phyloP scores from a whole-genome alignment of 2,888 invertebrate genomes.

The Odontocolon sp. region DNA sequence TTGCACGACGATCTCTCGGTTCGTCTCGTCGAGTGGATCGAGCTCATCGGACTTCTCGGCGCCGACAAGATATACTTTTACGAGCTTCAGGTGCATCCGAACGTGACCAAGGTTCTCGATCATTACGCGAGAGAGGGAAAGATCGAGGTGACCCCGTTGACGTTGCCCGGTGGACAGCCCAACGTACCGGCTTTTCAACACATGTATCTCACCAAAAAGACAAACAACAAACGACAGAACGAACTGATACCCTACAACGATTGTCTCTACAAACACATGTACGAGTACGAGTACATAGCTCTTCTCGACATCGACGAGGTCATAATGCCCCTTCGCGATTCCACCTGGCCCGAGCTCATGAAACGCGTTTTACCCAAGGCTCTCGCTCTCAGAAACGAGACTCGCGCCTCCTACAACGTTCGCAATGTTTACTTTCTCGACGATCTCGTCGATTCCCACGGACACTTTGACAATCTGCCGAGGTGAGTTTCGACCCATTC shows the following conservation, averaged over 20 bases:
- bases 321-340: conserved; percentile 92
- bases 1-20: conserved; percentile 95
- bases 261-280: conserved; percentile 95
- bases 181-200: conserved; percentile 94
- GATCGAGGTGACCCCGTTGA: conserved; percentile 90
- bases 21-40: conserved; percentile 96
- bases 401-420: conserved; percentile 92
- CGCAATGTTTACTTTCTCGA: conserved; percentile 96
- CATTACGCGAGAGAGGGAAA: conserved; percentile 86
- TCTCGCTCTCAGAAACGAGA: conserved; percentile 85
- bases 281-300: conserved; percentile 94
- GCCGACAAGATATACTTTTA: conserved; percentile 95
- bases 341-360: conserved; percentile 90
- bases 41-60: conserved; percentile 91
- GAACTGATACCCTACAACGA: conserved; percentile 98
- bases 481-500: conserved; percentile 75
- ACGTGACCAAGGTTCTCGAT: conserved; percentile 91
- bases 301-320: conserved; percentile 97
- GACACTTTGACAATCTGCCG: conserved; percentile 90
- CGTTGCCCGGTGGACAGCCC: conserved; percentile 94
- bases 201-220: conserved; percentile 93
- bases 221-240: conserved; percentile 96
- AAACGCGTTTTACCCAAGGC: conserved; percentile 86
- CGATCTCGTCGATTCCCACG: conserved; percentile 90
- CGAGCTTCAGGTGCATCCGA: conserved; percentile 89